Base-by-base conservation (phyloP, 1,140 invertebrate genomes). In the Papilio machaon region DNA sequence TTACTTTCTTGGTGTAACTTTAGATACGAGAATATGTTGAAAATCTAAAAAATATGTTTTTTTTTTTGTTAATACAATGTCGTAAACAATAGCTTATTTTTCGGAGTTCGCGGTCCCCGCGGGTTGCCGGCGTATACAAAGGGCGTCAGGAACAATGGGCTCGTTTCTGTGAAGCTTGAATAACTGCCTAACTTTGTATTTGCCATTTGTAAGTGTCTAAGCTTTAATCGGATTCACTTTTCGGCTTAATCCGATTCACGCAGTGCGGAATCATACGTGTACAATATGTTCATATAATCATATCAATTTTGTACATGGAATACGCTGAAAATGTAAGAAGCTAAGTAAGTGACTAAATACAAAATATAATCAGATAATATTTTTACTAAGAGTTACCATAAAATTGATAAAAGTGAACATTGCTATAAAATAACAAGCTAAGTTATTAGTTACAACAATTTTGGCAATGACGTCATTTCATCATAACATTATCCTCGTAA, bases 121-220 rank as follows among this genome's bases (percentile, higher is more conserved):
- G n/a, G 58, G n/a, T 17, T 58, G 38, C 35, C n/a, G 77, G n/a
- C 52, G 3, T 54, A 35, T 52, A 79, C 77, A 79, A 79, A 67
- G 58, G 77, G 77, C 58, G 58, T 64, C 77, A 46, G n/a, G 38
- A 64, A 79, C 77, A 79, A 79, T 79, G 35, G 43, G 47, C n/a
- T 17, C 58, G 58, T 79, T 46, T 64, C 77, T 23, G 54, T 79
- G 54, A 79, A 79, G 54, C 77, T 43, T 79, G 58, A 79, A 79
- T 79, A 79, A 79, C 77, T 79, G 77, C 58, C 77, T 79, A 79
- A 79, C 77, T 79, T 79, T 79, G 35, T 79, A 58, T 79, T 79
- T 67, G 76, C 77, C 77, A 79, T 79, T 79, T 79, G 58, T 79
- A 79, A 79, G 67, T 79, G 77, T 79, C 77, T 79, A 64, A 17